These are phyloP conservation scores for Macrophya alboannulata DNA, from an alignment of 2,888 invertebrate genomes.

Conservation along the genomic window DNA sequence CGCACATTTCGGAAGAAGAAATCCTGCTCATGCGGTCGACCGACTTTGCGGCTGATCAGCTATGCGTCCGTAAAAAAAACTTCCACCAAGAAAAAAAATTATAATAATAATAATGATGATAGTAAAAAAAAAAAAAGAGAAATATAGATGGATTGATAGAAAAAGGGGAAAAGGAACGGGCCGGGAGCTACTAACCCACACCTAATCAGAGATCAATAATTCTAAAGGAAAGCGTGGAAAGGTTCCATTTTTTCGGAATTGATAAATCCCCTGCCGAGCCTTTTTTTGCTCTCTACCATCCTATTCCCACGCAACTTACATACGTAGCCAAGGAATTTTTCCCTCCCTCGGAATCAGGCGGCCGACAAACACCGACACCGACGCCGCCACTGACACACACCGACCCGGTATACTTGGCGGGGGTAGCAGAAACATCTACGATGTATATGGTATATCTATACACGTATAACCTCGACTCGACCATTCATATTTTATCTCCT, in stretches of 20 bases:
- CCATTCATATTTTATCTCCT: conserved; percentile 72
- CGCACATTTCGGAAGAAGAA: conserved; percentile 34
- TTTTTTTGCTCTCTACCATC: conserved; percentile 29
- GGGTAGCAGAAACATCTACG: conserved; percentile 48
- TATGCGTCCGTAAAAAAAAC: conserved; percentile 10
- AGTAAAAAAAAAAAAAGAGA: background rate
- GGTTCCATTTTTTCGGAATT: conserved; percentile 43
- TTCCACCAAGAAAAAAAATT: background rate
- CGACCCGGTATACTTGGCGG: background rate
- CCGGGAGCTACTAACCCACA: background rate
- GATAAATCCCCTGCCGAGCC: conserved; percentile 44
- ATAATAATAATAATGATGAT: background rate
- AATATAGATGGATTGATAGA: conserved; percentile 42
- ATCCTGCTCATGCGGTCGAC: conserved; percentile 29
- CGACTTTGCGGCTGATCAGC: conserved; percentile 31
- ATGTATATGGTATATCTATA: conserved; percentile 26
- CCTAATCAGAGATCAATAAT: conserved; percentile 52
- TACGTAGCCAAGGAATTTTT: conserved; percentile 80
- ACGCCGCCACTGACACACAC: conserved; percentile 27
- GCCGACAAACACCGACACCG: conserved; percentile 20
- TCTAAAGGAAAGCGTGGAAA: conserved; percentile 35
- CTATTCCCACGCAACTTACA: conserved; percentile 76
- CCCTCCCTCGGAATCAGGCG: conserved; percentile 57
- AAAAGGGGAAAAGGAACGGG: conserved; percentile 3
- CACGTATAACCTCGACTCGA: conserved; percentile 58